Conservation (phyloP, 2,888 invertebrate genomes). For the Caenorhabditis angaria region DNA sequence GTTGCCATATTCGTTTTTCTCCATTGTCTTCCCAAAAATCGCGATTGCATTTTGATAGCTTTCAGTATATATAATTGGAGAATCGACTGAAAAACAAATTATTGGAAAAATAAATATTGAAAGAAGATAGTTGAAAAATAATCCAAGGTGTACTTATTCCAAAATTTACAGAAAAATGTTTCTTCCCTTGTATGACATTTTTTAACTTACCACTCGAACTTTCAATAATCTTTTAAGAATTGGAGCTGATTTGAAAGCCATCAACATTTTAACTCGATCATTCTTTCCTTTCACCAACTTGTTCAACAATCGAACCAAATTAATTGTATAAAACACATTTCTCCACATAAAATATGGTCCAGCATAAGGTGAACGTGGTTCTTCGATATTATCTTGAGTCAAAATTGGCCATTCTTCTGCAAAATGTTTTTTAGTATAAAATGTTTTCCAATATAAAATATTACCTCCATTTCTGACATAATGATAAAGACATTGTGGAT, state of each 20-base stretch:
- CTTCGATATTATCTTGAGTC: slow-evolving; percentile 66
- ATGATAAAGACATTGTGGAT: slow-evolving; percentile 64
- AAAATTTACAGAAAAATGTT: neutral
- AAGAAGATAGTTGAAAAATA: slow-evolving; percentile 2
- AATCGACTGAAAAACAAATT: slow-evolving; percentile 74
- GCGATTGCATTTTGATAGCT: slow-evolving; percentile 97
- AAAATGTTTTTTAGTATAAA: slow-evolving; percentile 14
- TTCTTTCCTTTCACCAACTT: slow-evolving; percentile 99
- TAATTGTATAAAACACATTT: slow-evolving; percentile 96
- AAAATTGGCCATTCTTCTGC: slow-evolving; percentile 69
- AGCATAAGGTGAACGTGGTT: slow-evolving; percentile 33
- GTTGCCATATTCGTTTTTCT: slow-evolving; percentile 99
- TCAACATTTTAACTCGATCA: slow-evolving; percentile 89
- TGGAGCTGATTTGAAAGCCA: slow-evolving; percentile 98
- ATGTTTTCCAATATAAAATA: slow-evolving; percentile 11
- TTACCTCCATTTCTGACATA: slow-evolving; percentile 65
- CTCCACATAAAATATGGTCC: slow-evolving; percentile 87
- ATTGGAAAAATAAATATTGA: neutral
- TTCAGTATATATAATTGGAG: slow-evolving; percentile 98
- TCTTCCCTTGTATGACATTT: too few relatives aligned
- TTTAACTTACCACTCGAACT: slow-evolving; percentile 76
- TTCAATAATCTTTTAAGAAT: slow-evolving; percentile 94
- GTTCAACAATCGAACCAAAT: slow-evolving; percentile 89
- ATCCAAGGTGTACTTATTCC: too few relatives aligned
- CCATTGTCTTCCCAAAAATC: slow-evolving; percentile 98